Percentiles rank a stretch among this genome's conserved stretches.
Conservation (phyloP, 2,888 invertebrate species). For the Cosmia pyralina region DNA sequence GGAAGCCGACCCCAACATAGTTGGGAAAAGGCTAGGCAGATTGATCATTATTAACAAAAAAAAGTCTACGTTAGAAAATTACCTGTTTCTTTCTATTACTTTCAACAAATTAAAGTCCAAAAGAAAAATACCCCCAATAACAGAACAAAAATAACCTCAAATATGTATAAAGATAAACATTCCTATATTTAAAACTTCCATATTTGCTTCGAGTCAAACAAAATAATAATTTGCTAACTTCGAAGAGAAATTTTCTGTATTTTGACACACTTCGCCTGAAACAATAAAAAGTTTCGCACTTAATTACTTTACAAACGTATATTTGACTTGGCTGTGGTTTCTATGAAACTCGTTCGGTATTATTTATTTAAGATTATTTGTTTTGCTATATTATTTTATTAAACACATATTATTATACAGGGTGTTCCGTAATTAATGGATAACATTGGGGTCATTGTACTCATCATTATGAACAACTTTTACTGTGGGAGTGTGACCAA, state of each 20-base stretch:
- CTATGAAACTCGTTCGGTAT: slow-evolving; percentile 16
- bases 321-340: slow-evolving; percentile 43
- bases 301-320: slow-evolving; percentile 50
- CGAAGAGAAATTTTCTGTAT: slow-evolving; percentile 41
- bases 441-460: too few species aligned
- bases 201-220: slow-evolving; percentile 58
- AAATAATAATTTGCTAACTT: slow-evolving; percentile 58
- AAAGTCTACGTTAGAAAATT: background rate
- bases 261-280: slow-evolving; percentile 55
- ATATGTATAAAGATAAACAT: slow-evolving; percentile 18
- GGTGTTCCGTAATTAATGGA: too few species aligned
- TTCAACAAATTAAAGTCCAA: background rate
- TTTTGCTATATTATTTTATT: background rate
- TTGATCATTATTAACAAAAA: too few species aligned
- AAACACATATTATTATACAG: too few species aligned
- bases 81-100: background rate
- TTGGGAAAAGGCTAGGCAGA: too few species aligned
- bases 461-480: too few species aligned
- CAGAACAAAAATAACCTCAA: slow-evolving; percentile 3
- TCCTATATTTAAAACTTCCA: slow-evolving; percentile 39
- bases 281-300: slow-evolving; percentile 55
- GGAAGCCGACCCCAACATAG: too few species aligned
- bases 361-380: slow-evolving; percentile 34
- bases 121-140: slow-evolving; percentile 4
- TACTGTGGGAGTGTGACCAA: too few species aligned